A percentile compares a stretch with the other conserved stretches of the same genome.
Conservation (phyloP, 2,888 invertebrate species). For the Cerastis rubricosa region DNA sequence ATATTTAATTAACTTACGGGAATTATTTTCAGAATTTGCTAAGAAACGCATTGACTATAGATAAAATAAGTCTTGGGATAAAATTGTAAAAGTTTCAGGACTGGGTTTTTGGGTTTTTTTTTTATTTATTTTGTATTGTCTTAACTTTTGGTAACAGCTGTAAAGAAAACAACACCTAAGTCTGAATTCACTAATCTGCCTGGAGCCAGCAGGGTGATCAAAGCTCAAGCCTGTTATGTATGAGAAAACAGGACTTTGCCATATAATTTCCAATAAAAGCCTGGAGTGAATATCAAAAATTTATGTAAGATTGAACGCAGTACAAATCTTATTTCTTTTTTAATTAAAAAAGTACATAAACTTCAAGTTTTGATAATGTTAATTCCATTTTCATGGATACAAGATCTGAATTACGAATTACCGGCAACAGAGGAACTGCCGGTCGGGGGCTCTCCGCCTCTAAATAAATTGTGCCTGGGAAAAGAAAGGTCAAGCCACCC, state of each 20-base stretch:
- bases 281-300: not conserved
- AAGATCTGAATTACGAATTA: constrained; percentile 21
- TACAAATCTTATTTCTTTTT: too few relatives aligned
- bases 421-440: constrained; percentile 1
- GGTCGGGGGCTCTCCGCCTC: constrained; percentile 13
- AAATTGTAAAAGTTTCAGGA: not conserved
- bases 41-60: not conserved
- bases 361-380: too few relatives aligned
- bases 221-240: not conserved
- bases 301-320: too few relatives aligned
- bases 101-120: not conserved
- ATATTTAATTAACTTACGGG: constrained; percentile 34
- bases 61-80: not conserved
- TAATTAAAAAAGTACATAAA: too few relatives aligned
- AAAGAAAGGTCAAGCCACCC: constrained; percentile 55
- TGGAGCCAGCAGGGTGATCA: not conserved
- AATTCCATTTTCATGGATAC: not conserved
- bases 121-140: not conserved
- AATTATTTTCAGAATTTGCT: not conserved
- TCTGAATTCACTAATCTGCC: not conserved
- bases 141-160: not conserved
- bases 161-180: not conserved
- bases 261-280: too few relatives aligned
- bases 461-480: constrained; percentile 43
- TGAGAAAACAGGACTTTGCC: not conserved